These are phyloP conservation scores for Anser cygnoides DNA, from an alignment of 2,113 vertebrate genomes.

Conservation along the genomic window DNA sequence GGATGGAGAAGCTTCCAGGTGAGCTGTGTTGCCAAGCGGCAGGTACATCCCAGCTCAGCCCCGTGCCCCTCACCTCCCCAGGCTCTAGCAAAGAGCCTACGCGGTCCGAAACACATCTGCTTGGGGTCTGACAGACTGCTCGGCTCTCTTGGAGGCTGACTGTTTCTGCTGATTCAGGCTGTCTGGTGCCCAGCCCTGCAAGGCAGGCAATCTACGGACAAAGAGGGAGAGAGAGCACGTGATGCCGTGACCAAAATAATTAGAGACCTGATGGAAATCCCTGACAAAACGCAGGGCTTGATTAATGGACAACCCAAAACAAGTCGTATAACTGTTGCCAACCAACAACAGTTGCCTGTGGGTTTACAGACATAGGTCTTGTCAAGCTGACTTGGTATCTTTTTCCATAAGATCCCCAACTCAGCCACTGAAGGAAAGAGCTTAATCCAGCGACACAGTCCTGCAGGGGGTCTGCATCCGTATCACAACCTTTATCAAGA, in stretches of 20 bases:
- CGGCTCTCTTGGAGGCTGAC: neutral
- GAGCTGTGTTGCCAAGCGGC: too few species aligned
- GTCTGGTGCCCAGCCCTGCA: neutral
- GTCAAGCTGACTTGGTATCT: neutral
- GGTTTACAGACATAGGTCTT: neutral
- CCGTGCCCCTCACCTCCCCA: too few species aligned
- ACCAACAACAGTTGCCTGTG: too few species aligned
- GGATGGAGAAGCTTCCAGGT: too few species aligned
- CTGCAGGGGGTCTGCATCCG: neutral
- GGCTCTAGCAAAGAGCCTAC: too few species aligned
- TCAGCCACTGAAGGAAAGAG: accelerated
- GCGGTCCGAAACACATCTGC: too few species aligned
- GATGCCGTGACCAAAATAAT: neutral
- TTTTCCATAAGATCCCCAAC: neutral
- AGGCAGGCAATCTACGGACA: neutral
- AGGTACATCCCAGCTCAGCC: too few species aligned
- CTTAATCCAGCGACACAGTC: neutral
- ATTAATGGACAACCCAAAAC: neutral
- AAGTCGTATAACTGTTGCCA: neutral
- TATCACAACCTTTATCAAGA: neutral
- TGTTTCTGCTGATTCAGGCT: neutral
- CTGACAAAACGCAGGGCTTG: neutral
- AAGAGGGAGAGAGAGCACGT: neutral
- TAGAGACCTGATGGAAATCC: neutral
- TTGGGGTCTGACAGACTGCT: too few species aligned